Base-by-base conservation (phyloP, 2,888 invertebrate species). In the Scaptomyza tumidula region DNA sequence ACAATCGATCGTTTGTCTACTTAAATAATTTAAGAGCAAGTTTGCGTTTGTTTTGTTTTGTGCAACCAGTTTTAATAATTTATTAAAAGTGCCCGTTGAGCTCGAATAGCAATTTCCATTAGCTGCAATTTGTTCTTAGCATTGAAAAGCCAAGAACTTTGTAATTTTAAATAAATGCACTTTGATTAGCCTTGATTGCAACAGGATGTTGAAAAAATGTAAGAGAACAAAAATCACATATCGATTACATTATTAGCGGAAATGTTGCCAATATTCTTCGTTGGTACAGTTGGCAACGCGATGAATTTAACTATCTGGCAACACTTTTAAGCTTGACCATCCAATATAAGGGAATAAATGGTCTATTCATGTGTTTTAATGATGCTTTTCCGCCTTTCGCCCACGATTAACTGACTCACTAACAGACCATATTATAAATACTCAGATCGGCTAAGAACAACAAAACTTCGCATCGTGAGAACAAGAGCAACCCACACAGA, bases 1-100 rank as follows among this genome's bases (percentile, higher is more conserved):
- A 37, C 55, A 52, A 44, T 46, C 35, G 46, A 70, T 37, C 49
- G 56, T 41, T 53, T 57, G 13, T 2, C 27, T 19, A 63, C 56
- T 55, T 83, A 68, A 63, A 69, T 75, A 70, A 68, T 56, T 50
- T 67, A 35, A 11, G 50, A 63, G 57, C 48, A 24, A 27, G 19
- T 35, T 48, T 59, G 46, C 56, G 7, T 64, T 59, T 60, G 58
- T 45, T 61, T 64, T 62, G 49, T 49, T 57, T 33, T 49, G 33
- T 49, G 44, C 57, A 64, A 80, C 75, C 63, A 69, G 78, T 80
- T 75, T 78, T 49, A 50, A 37, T 61, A 63, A 78, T 71, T 78
- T 69, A 83, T 73, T 59, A 63, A 75, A 41, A 39, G 54, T 48
- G 65, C 44, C 63, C 52, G 48, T 37, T 56, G 58, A 56, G 59